Evolutionary conservation across 1,140 invertebrate genomes (phyloP).

Genomic region (Trichonephila clavipes): DNA sequence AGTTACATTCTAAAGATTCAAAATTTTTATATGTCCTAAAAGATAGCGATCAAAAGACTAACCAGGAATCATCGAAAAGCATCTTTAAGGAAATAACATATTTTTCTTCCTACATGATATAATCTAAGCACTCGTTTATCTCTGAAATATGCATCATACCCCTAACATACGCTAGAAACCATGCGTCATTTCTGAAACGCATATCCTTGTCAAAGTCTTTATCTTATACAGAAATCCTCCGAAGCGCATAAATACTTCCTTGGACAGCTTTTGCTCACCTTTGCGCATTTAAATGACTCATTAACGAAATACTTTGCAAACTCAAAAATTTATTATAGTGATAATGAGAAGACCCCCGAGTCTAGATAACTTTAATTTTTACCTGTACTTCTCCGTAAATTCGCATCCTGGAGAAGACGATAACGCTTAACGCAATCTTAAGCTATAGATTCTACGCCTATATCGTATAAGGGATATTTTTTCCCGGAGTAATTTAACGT

Average conservation of each 20-base stretch:
- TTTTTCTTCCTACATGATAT: background rate
- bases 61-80: background rate
- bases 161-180: background rate
- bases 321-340: constrained; percentile 42
- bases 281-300: constrained; percentile 46
- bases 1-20: background rate
- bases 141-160: constrained; percentile 17
- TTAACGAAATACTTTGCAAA: constrained; percentile 21
- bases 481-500: background rate
- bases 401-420: background rate
- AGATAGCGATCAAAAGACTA: background rate
- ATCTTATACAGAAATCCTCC: constrained; percentile 20
- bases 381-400: background rate
- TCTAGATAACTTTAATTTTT: background rate
- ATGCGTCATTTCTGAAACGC: constrained; percentile 14
- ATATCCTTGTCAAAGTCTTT: constrained; percentile 25
- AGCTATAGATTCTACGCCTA: background rate
- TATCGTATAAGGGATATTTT: background rate
- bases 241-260: constrained; percentile 19
- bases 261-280: constrained; percentile 8
- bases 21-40: background rate
- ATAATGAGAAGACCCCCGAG: constrained; percentile 23
- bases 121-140: constrained; percentile 28
- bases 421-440: background rate
- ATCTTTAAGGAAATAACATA: constrained; percentile 2